Evolutionary conservation across 2,113 vertebrate species (phyloP), one percentile per base, ranked within the genome.

Genomic region (Menidia beryllina): DNA sequence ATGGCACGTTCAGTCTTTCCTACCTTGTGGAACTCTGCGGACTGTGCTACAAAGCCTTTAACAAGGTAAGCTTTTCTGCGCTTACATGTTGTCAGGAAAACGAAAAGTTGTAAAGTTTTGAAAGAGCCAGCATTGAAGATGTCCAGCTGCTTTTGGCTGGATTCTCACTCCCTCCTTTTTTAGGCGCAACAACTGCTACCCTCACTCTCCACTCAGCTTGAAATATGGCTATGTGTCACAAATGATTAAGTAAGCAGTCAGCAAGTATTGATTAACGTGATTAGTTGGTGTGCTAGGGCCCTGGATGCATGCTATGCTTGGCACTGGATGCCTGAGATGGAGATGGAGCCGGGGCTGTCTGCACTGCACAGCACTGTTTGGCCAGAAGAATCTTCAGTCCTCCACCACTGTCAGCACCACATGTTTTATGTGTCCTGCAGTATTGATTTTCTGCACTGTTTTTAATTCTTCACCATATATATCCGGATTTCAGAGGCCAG

Each of bases 11-110:
- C 88, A 97, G 95, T 27, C 91, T 99, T 75, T 96, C 96, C 60
- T 98, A 98, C 90, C 91, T 99, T 52, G 95, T 99, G n/a, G 98
- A 99, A 68, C 91, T 99, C 7, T 99, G 98, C 69, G 96, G 97
- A 66, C 92, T 99, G 47, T 99, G 98, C 86, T 98, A 97, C 91
- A 94, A 97, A 88, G 95, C 94, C 56, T 99, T 99, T 91, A 99
- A 95, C 76, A 99, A 99, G 97, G 98, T 99, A 95, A 43, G 51
- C 49, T 39, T 38, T 20, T 50, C 6, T 57, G 23, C 69, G 56
- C 17, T 13, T 4, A 5, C 17, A 3, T 26, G 7, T 21, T 56
- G 13, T 25, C 10, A 23, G 9, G 20, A 45, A 39, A 50, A 43
- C 10, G 5, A 13, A 1, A 25, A 39, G 7, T 60, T 49, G 38